Conservation (phyloP, 2,113 vertebrate species). For the Podocnemis expansa region DNA sequence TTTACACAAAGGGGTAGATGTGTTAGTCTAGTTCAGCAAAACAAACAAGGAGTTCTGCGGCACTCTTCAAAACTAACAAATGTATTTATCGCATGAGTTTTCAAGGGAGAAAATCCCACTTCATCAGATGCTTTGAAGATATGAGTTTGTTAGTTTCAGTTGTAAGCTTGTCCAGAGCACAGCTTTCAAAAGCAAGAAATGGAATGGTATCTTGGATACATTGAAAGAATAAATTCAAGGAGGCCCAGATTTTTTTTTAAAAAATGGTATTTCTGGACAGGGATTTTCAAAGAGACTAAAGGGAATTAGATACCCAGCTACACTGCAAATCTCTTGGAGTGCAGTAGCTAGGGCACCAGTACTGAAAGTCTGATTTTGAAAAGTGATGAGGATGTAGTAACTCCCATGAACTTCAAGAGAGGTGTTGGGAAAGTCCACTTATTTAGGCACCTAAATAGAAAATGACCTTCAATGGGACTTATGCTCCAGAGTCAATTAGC, state of each 20-base stretch:
- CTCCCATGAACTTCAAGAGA: background rate
- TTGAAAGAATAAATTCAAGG: background rate
- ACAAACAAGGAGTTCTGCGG: no score
- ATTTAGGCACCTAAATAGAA: background rate
- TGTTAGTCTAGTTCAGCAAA: no score
- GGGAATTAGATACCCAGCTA: background rate
- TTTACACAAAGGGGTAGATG: no score
- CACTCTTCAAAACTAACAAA: no score
- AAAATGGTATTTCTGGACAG: background rate
- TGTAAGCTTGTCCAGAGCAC: constrained; percentile 4
- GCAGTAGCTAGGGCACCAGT: background rate
- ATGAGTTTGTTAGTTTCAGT: background rate
- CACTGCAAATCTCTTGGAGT: background rate
- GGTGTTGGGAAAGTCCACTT: background rate
- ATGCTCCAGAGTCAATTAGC: background rate
- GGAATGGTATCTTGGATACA: constrained; percentile 6
- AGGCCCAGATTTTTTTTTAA: background rate
- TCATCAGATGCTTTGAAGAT: no score
- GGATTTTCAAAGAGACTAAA: constrained; percentile 1
- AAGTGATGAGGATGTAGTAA: background rate
- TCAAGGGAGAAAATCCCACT: no score
- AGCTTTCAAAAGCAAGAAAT: background rate
- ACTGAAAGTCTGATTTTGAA: background rate
- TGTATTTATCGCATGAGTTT: no score
- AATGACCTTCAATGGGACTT: background rate